phyloP scores from a whole-genome alignment of 2,797 vertebrate genomes.

The Microctenopoma stevenorrisi region DNA sequence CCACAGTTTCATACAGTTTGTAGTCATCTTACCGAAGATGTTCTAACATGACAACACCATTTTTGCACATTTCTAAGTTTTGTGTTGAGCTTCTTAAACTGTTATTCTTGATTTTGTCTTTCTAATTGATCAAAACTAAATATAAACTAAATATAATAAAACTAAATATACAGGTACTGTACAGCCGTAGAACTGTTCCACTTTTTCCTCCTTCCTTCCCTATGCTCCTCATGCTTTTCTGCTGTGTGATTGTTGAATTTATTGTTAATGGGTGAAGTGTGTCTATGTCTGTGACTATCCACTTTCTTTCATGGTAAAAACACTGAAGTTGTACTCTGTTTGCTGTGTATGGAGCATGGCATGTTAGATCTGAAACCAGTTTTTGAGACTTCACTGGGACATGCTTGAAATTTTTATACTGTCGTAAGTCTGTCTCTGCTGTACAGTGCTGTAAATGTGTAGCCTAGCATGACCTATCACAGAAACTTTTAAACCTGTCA shows the following conservation, averaged over 20 bases:
- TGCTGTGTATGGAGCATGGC: slow-evolving; percentile 48
- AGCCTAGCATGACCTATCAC: slow-evolving; percentile 40
- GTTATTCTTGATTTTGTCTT: slow-evolving; percentile 8
- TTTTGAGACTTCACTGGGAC: slow-evolving; percentile 12
- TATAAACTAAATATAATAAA: slow-evolving; percentile 11
- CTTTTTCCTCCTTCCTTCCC: slow-evolving; percentile 1
- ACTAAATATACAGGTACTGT: slow-evolving; percentile 17
- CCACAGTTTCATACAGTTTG: not conserved
- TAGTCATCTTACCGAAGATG: not conserved
- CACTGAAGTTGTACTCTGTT: slow-evolving; percentile 37
- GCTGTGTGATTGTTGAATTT: slow-evolving; percentile 31
- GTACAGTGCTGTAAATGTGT: slow-evolving; percentile 8
- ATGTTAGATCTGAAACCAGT: not conserved
- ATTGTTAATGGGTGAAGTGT: slow-evolving; percentile 32
- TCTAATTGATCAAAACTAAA: slow-evolving; percentile 4
- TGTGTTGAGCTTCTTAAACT: slow-evolving; percentile 7
- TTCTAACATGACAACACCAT: slow-evolving; percentile 3
- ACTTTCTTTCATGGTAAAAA: slow-evolving; percentile 31
- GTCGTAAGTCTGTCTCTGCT: not conserved
- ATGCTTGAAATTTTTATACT: not conserved
- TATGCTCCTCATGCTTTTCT: slow-evolving; percentile 2
- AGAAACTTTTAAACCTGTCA: slow-evolving; percentile 31
- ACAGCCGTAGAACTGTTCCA: not conserved
- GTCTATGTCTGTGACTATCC: slow-evolving; percentile 16
- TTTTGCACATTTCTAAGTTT: not conserved